These are phyloP conservation scores for Malurus cyaneus DNA, from an alignment of 2,113 vertebrate species.

Conservation along the genomic window DNA sequence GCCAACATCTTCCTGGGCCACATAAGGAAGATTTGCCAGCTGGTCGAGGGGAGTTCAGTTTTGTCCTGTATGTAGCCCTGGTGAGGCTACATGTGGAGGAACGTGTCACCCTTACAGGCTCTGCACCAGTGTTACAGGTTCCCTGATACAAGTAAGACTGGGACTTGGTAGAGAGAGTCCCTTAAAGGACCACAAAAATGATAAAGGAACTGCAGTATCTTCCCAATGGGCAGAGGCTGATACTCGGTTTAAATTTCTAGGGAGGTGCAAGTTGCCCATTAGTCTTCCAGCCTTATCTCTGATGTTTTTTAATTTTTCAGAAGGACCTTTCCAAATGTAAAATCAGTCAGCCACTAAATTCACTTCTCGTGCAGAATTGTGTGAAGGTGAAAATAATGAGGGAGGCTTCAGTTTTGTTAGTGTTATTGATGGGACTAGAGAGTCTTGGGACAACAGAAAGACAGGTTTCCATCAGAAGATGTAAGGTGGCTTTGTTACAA, in stretches of 20 bases:
- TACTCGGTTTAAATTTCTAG: background rate
- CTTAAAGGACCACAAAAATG: background rate
- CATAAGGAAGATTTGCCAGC: background rate
- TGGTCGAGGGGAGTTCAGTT: background rate
- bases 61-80: background rate
- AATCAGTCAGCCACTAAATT: background rate
- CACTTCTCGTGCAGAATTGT: background rate
- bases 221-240: background rate
- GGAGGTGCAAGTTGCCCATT: background rate
- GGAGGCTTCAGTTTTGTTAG: background rate
- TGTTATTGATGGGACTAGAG: background rate
- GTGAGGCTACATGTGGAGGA: rapidly evolving
- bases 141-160: rapidly evolving
- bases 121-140: background rate
- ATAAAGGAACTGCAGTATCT: background rate
- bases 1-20: too few relatives aligned
- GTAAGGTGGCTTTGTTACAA: background rate
- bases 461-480: background rate
- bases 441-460: background rate
- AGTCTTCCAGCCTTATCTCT: background rate
- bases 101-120: background rate
- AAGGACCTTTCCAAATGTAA: background rate
- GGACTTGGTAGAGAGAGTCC: rapidly evolving
- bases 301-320: background rate
- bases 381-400: background rate